phyloP scores from a whole-genome alignment of 2,797 vertebrate genomes.

The Lacerta bilineata region DNA sequence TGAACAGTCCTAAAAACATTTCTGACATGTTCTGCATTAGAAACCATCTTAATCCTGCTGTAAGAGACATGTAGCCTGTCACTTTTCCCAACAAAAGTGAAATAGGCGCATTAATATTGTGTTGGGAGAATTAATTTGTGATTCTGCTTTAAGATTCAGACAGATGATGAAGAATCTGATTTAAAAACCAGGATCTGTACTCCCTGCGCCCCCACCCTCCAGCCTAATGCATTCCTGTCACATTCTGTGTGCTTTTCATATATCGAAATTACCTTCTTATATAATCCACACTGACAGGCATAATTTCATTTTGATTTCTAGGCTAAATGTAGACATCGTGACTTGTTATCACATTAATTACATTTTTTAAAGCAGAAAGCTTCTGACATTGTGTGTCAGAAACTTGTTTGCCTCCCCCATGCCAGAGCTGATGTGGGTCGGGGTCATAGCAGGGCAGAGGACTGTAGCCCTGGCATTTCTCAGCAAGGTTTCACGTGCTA shows the following conservation, averaged over 20 bases:
- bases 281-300: conserved; percentile 19
- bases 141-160: neutral
- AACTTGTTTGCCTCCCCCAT: neutral
- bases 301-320: conserved; percentile 34
- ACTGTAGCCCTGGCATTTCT: neutral
- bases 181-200: neutral
- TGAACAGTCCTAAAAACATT: neutral
- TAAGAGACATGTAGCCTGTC: neutral
- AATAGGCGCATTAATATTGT: neutral
- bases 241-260: conserved; percentile 7
- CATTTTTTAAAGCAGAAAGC: conserved; percentile 18
- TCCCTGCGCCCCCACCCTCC: neutral
- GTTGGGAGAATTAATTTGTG: neutral
- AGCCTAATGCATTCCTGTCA: neutral
- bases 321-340: conserved; percentile 27
- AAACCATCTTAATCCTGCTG: neutral
- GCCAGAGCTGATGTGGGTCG: neutral
- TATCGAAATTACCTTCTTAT: neutral
- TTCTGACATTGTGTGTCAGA: conserved; percentile 9
- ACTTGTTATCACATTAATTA: conserved; percentile 11
- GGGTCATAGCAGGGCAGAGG: neutral
- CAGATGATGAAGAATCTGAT: neutral
- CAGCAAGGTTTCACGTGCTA: neutral
- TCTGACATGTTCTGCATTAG: neutral
- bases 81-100: neutral